Evolutionary conservation across 37 sponge, comb jelly and placozoan species (phyloP), one percentile per base, ranked within the genome.

Genomic region (Lycopodina hypogea): DNA sequence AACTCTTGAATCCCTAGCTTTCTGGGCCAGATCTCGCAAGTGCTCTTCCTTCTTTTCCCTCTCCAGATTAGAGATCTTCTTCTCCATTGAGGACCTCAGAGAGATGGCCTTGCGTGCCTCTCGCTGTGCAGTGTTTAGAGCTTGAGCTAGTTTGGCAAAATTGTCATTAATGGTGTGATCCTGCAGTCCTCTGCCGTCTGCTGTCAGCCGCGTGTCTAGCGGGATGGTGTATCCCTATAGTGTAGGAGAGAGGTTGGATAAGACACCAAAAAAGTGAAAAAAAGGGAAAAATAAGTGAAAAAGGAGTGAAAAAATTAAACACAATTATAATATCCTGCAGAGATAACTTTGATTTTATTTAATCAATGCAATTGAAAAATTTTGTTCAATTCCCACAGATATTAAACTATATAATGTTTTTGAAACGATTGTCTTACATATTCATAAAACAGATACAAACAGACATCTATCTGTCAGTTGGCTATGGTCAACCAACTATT

Each of bases 131-230:
- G 95, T 96, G 87, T 96, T 96, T 41, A 98, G 90, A 33, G 99
- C 91, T 50, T 98, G 97, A 21, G 99, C 87, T 23, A 98, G 87
- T 66, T 98, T 98, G 56, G 99, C 96, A 91, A 98, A 98, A 82
- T 98, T 98, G 78, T 98, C 94, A 42, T 96, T 98, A 68, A 98
- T 98, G 55, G 88, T 93, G 78, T 89, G 92, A 51, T 98, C 99
- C 72, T 97, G 98, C 28, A 97, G 78, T 1, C 96, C 99, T 1
- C 99, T 74, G 3, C 99, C 99, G 76, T 98, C 99, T 33, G 99
- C 94, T 32, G 96, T 96, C 22, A 98, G 86, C 1, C 99, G 78
- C 74, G 95, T 98, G 77, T 98, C 99, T 68, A 98, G 83, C 0
- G 99, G 94, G n/a, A 98, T 96, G 33, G 99, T 98, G 90, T 86